Conservation (phyloP, 2,113 vertebrate genomes). For the Stigmatopora argus region DNA sequence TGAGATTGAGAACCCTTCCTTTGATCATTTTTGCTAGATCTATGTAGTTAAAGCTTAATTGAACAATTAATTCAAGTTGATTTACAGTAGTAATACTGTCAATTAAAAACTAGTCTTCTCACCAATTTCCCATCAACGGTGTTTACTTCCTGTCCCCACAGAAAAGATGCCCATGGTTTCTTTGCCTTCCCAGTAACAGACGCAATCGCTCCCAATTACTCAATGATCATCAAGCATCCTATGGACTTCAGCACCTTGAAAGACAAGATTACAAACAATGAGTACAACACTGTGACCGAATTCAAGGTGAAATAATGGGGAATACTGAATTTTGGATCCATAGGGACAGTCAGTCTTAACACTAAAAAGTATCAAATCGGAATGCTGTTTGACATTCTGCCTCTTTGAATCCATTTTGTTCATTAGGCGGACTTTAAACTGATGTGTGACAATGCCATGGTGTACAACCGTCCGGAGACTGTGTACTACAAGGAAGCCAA, state of each 20-base stretch:
- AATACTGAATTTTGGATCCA: background rate
- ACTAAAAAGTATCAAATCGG: background rate
- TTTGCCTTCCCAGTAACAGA: constrained; percentile 96
- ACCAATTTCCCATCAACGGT: no score
- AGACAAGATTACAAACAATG: constrained; percentile 88
- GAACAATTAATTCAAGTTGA: background rate
- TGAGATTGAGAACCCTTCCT: constrained; percentile 38
- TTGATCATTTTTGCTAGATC: background rate
- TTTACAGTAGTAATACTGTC: background rate
- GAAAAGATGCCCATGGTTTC: constrained; percentile 96
- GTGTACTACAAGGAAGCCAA: constrained; percentile 98
- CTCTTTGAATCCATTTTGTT: constrained; percentile 19
- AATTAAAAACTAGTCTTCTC: background rate
- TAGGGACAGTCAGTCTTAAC: background rate
- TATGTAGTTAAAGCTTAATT: background rate
- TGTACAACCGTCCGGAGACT: constrained; percentile 96
- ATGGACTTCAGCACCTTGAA: constrained; percentile 99
- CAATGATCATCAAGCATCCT: constrained; percentile 96
- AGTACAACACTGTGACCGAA: constrained; percentile 95
- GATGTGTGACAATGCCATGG: constrained; percentile 99
- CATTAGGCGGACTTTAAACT: constrained; percentile 94
- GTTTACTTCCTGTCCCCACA: constrained; percentile 35
- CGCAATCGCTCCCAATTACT: constrained; percentile 95
- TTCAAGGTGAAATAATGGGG: constrained; percentile 79
- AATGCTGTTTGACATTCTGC: background rate